A percentile compares a stretch with the other conserved stretches of the same genome.
These are phyloP conservation scores for Hydractinia symbiolongicarpus DNA, from an alignment of 30 jellyfish, hydroid and myxozoan genomes.

Conservation along the genomic window DNA sequence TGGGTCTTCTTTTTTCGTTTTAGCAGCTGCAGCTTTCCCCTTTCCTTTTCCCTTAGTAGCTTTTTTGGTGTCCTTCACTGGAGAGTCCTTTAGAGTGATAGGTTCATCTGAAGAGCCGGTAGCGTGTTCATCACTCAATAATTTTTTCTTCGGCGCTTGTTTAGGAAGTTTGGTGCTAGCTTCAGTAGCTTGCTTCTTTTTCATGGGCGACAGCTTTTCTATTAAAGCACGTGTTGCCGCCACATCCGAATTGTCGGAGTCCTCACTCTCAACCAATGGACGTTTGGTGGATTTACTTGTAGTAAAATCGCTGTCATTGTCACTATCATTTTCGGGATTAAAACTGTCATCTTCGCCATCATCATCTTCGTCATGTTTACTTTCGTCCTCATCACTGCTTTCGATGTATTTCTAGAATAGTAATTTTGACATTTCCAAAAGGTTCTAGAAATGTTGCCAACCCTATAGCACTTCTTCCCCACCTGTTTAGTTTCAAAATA, in stretches of 20 bases:
- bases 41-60: constrained; percentile 5
- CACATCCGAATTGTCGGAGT: constrained; percentile 64
- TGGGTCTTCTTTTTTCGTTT: constrained; percentile 16
- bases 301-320: constrained; percentile 36
- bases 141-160: constrained; percentile 23
- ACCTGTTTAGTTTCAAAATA: neutral
- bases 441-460: neutral
- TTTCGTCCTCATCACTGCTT: neutral
- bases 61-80: constrained; percentile 16
- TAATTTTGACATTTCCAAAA: neutral
- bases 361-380: neutral
- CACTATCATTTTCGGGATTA: constrained; percentile 24
- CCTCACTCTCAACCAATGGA: constrained; percentile 35
- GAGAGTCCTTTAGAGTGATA: constrained; percentile 21
- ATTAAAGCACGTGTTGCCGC: constrained; percentile 70
- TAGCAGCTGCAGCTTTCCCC: neutral
- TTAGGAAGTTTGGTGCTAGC: neutral
- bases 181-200: constrained; percentile 22
- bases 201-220: constrained; percentile 62
- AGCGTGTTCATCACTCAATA: neutral
- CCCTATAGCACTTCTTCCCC: neutral
- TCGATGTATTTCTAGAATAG: constrained; percentile 5
- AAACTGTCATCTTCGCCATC: constrained; percentile 33
- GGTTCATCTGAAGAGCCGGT: constrained; percentile 13
- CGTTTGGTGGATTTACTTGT: constrained; percentile 29